Percentiles rank a stretch among this genome's conserved stretches.
Conservation (phyloP, 1,140 invertebrate species). For the Drosophila littoralis region DNA sequence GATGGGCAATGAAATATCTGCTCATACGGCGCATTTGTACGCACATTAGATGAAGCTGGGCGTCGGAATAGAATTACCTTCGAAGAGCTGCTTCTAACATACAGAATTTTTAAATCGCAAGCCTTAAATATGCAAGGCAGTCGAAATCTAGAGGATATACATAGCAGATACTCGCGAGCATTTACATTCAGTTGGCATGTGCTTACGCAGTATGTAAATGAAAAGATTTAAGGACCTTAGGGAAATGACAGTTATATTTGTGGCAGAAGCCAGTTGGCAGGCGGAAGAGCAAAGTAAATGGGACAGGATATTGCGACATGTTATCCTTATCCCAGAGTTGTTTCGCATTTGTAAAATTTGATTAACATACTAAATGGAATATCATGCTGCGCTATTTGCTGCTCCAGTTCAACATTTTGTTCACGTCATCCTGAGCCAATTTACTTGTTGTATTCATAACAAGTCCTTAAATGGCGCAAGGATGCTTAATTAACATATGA, state of each 20-base stretch:
- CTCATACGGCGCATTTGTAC: constrained; percentile 30
- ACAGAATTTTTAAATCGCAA: constrained; percentile 7
- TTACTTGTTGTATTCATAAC: constrained; percentile 4
- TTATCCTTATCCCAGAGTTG: constrained; percentile 10
- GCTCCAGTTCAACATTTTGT: constrained; percentile 17
- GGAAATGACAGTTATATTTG: constrained; percentile 27
- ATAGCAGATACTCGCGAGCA: background rate
- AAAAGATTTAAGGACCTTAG: constrained; percentile 26
- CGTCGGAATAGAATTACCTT: constrained; percentile 15
- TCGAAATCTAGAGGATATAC: constrained; percentile 6
- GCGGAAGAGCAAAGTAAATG: background rate
- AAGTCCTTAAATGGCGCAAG: background rate
- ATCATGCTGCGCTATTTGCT: constrained; percentile 12
- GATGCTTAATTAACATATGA: constrained; percentile 25
- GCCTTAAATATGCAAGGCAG: constrained; percentile 5
- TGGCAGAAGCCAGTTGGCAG: background rate
- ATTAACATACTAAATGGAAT: constrained; percentile 30
- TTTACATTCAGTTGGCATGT: constrained; percentile 24
- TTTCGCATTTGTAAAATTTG: constrained; percentile 17
- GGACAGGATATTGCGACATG: constrained; percentile 22
- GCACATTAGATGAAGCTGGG: constrained; percentile 36
- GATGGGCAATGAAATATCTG: constrained; percentile 45
- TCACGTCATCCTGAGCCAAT: constrained; percentile 20
- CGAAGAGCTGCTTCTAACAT: background rate
- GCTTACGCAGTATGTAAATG: constrained; percentile 21